These are phyloP conservation scores for Aleiodes leptofemur DNA, from an alignment of 2,888 invertebrate genomes.

Conservation along the genomic window DNA sequence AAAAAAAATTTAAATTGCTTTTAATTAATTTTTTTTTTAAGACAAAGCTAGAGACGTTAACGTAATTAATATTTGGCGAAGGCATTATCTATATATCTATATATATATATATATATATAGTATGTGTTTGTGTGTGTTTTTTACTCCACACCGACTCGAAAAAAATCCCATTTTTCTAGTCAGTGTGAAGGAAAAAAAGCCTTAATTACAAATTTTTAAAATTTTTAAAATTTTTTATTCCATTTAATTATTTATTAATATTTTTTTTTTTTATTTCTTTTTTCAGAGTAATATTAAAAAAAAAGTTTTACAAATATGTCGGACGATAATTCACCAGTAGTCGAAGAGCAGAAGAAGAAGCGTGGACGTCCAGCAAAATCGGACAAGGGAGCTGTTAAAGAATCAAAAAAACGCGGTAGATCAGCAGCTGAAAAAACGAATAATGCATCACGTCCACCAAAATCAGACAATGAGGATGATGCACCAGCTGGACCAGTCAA, in stretches of 20 bases:
- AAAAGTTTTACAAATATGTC: slow-evolving; percentile 66
- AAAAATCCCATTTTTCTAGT: too few species aligned
- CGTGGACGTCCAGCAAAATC: slow-evolving; percentile 71
- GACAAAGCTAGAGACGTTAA: too few species aligned
- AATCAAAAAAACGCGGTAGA: slow-evolving; percentile 72
- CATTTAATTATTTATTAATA: slow-evolving; percentile 1
- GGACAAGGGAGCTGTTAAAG: slow-evolving; percentile 65
- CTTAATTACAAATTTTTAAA: too few species aligned
- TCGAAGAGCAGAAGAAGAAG: slow-evolving; percentile 74
- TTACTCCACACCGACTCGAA: too few species aligned
- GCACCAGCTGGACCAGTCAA: slow-evolving; percentile 70
- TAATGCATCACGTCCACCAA: slow-evolving; percentile 62
- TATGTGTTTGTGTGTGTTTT: too few species aligned
- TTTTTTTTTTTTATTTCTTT: slow-evolving; percentile 28
- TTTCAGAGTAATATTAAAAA: slow-evolving; percentile 48
- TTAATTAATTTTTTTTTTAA: too few species aligned
- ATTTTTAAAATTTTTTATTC: too few species aligned
- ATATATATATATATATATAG: too few species aligned
- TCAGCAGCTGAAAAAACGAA: slow-evolving; percentile 69
- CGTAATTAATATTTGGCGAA: too few species aligned
- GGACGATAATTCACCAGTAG: slow-evolving; percentile 73
- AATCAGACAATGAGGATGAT: slow-evolving; percentile 73
- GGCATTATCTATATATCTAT: too few species aligned
- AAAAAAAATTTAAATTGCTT: too few species aligned
- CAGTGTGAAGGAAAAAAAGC: too few species aligned